Evolutionary conservation across 2,113 vertebrate species (phyloP).

Genomic region (Sakesphorus luctuosus): DNA sequence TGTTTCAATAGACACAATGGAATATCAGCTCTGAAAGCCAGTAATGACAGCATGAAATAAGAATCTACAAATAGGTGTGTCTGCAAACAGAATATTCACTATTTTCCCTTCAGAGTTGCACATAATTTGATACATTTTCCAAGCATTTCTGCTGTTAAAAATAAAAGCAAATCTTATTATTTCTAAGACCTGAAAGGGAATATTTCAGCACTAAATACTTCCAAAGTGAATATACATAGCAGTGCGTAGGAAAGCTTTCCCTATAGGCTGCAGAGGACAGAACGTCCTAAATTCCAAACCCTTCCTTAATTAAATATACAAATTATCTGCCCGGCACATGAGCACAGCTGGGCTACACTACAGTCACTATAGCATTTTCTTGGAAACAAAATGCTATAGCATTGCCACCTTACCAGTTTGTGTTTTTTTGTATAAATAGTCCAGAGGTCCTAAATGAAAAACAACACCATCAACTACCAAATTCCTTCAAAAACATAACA

Average conservation of each 20-base stretch:
- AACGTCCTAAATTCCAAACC: not conserved
- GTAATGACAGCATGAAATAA: constrained; percentile 20
- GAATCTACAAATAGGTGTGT: constrained; percentile 45
- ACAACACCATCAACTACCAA: constrained; percentile 41
- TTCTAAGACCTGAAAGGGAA: not conserved
- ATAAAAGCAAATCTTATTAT: not conserved
- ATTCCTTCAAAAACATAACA: not conserved
- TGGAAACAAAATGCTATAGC: constrained; percentile 16
- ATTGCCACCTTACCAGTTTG: constrained; percentile 79
- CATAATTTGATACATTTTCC: not conserved
- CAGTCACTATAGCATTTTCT: constrained; percentile 38
- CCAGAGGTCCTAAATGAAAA: constrained; percentile 81
- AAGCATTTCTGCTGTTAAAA: not conserved
- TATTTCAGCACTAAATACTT: not conserved
- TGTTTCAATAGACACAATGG: not conserved
- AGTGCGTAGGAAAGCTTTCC: not conserved
- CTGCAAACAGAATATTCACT: constrained; percentile 14
- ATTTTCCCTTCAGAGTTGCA: not conserved
- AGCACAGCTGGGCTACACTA: constrained; percentile 27
- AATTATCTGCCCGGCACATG: not conserved
- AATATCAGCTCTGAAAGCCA: not conserved
- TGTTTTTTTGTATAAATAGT: constrained; percentile 78
- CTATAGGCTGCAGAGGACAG: not conserved
- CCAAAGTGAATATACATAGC: not conserved
- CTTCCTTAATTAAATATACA: not conserved